Evolutionary conservation across 2,113 vertebrate species (phyloP).

Genomic region (Lipophrys pholis): DNA sequence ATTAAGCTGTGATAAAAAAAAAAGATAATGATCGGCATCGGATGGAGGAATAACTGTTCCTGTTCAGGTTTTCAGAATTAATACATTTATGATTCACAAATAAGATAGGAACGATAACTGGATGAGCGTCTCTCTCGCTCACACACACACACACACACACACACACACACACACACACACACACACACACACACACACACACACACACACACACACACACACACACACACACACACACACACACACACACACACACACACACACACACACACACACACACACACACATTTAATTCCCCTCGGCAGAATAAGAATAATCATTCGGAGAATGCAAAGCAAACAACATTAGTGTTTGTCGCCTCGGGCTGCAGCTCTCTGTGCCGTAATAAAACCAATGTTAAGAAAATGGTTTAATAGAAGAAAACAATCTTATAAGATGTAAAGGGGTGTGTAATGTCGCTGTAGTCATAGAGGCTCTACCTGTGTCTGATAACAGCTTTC

Average conservation of each 20-base stretch:
- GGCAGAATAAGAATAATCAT: constrained; percentile 37
- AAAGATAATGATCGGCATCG: constrained; percentile 30
- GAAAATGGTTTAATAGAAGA: constrained; percentile 37
- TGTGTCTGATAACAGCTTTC: not conserved
- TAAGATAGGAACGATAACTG: not conserved
- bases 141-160: no score
- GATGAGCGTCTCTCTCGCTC: not conserved
- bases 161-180: no score
- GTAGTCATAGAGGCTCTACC: constrained; percentile 1
- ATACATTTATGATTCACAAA: constrained; percentile 22
- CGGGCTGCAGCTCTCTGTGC: constrained; percentile 13
- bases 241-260: constrained; percentile 18
- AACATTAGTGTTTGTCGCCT: constrained; percentile 37
- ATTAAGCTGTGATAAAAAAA: constrained; percentile 56
- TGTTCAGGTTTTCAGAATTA: constrained; percentile 40
- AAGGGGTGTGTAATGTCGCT: constrained; percentile 13
- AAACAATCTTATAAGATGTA: constrained; percentile 28
- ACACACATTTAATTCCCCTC: constrained; percentile 35
- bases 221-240: constrained; percentile 19
- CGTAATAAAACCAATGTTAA: constrained; percentile 44
- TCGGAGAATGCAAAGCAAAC: constrained; percentile 32
- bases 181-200: constrained; percentile 15
- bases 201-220: not conserved
- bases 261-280: no score
- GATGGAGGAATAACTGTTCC: constrained; percentile 32